A percentile compares a stretch with the other conserved stretches of the same genome.
Evolutionary conservation across 1,140 invertebrate species (phyloP).

Genomic region (Zaprionus tsacasi): DNA sequence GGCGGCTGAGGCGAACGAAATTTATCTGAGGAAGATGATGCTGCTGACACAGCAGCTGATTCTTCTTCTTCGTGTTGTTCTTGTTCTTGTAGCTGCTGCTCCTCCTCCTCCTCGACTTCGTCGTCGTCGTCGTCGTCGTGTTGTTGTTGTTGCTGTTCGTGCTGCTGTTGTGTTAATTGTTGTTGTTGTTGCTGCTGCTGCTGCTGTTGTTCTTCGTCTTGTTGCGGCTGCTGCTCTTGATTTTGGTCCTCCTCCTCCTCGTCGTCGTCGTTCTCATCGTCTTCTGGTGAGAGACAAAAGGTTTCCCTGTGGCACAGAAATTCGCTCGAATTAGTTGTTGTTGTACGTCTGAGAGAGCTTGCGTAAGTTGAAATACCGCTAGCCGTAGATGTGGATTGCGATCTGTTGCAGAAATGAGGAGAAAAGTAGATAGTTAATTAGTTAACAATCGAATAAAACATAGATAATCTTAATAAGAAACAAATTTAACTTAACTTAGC

Average conservation of each 20-base stretch:
- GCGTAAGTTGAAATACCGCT: slow-evolving; percentile 84
- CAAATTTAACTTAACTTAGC: neutral
- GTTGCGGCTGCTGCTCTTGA: slow-evolving; percentile 37
- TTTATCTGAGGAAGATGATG: slow-evolving; percentile 32
- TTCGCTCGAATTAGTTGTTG: slow-evolving; percentile 84
- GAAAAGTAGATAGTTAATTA: slow-evolving; percentile 1
- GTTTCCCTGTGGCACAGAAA: slow-evolving; percentile 84
- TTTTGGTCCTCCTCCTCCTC: slow-evolving; percentile 50
- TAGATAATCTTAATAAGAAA: neutral
- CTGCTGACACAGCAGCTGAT: slow-evolving; percentile 41
- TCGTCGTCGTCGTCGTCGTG: neutral
- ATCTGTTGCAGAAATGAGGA: slow-evolving; percentile 59
- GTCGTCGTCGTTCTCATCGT: slow-evolving; percentile 64
- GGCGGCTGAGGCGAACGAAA: slow-evolving; percentile 59
- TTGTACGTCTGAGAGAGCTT: slow-evolving; percentile 81
- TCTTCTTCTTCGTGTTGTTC: slow-evolving; percentile 28
- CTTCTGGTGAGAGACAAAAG: slow-evolving; percentile 80
- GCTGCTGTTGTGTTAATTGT: slow-evolving; percentile 24
- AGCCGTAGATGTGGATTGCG: slow-evolving; percentile 84
- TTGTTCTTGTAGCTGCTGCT: slow-evolving; percentile 12
- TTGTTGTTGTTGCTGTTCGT: neutral
- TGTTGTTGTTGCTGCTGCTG: slow-evolving; percentile 23
- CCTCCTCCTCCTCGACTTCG: slow-evolving; percentile 7
- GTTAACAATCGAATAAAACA: neutral
- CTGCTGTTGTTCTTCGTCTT: slow-evolving; percentile 1